A percentile compares a stretch with the other conserved stretches of the same genome.
phyloP scores from a whole-genome alignment of 2,113 vertebrate species.

The Gnathonemus echidnorhynchus region DNA sequence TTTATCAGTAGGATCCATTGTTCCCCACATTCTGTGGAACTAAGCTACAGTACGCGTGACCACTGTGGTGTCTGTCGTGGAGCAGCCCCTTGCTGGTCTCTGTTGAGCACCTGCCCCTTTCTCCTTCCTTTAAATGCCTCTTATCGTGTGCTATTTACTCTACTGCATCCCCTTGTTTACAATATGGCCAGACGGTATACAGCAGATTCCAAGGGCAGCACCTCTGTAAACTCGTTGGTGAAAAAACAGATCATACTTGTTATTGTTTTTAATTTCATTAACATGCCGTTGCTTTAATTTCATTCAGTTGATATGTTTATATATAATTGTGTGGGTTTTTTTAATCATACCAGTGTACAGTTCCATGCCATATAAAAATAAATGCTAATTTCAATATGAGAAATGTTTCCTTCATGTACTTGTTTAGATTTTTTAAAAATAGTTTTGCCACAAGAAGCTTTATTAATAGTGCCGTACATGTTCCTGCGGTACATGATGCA shows the following conservation, averaged over 20 bases:
- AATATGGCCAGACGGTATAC: neutral
- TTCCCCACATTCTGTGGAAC: neutral
- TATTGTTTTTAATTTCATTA: neutral
- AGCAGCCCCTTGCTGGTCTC: neutral
- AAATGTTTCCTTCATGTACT: neutral
- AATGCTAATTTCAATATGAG: neutral
- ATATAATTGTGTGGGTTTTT: neutral
- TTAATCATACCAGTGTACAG: neutral
- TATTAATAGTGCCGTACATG: neutral
- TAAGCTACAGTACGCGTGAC: neutral
- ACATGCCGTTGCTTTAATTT: slow-evolving; percentile 3
- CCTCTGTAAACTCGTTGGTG: neutral
- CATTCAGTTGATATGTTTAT: neutral
- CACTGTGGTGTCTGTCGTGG: neutral
- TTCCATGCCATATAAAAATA: neutral
- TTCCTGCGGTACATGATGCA: neutral
- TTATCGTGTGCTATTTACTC: neutral
- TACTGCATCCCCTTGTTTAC: neutral
- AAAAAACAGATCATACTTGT: neutral
- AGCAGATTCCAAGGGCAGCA: neutral
- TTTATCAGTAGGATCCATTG: neutral
- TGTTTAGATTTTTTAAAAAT: neutral
- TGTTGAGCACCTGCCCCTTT: neutral
- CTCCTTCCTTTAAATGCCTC: neutral
- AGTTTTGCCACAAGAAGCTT: neutral